Percentiles rank a stretch among this genome's conserved stretches.
These are phyloP conservation scores for Pseudolycoriella hygida DNA, from an alignment of 2,888 invertebrate genomes.

Conservation along the genomic window DNA sequence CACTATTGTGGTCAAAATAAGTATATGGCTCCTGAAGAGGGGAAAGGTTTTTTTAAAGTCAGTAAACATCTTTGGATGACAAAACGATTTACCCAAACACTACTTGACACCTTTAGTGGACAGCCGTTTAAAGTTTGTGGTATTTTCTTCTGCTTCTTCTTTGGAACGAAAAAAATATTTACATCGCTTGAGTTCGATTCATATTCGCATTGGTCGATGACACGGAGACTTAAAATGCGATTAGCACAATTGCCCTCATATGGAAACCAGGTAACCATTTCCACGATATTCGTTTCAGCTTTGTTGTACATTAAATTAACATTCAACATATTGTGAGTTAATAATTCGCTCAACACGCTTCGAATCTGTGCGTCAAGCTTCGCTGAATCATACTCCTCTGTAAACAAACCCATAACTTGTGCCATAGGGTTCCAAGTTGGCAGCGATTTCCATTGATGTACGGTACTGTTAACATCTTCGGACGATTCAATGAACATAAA, in stretches of 20 bases:
- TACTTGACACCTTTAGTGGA: conserved; percentile 19
- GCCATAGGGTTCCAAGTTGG: conserved; percentile 26
- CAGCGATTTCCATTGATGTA: conserved; percentile 15
- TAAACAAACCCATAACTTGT: conserved; percentile 22
- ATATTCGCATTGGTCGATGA: conserved; percentile 20
- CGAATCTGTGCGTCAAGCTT: conserved; percentile 15
- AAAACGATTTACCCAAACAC: conserved; percentile 21
- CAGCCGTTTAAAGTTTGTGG: conserved; percentile 23
- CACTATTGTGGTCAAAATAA: conserved; percentile 11
- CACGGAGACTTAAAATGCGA: conserved; percentile 9
- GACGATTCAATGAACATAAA: conserved; percentile 20
- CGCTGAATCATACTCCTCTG: conserved; percentile 9
- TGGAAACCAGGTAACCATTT: conserved; percentile 22
- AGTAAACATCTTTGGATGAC: too few species aligned
- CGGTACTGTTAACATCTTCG: conserved; percentile 20
- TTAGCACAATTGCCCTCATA: conserved; percentile 25
- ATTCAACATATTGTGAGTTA: conserved; percentile 20
- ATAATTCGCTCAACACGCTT: conserved; percentile 13
- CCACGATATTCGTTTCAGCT: conserved; percentile 16
- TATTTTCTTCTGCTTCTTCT: conserved; percentile 15
- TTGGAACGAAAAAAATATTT: not conserved
- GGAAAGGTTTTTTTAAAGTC: too few species aligned
- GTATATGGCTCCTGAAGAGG: too few species aligned
- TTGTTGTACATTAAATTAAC: conserved; percentile 22
- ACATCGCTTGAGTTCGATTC: not conserved